Conservation (phyloP, 53 echinoderm and acorn worm genomes). For the Zoroaster sp. region DNA sequence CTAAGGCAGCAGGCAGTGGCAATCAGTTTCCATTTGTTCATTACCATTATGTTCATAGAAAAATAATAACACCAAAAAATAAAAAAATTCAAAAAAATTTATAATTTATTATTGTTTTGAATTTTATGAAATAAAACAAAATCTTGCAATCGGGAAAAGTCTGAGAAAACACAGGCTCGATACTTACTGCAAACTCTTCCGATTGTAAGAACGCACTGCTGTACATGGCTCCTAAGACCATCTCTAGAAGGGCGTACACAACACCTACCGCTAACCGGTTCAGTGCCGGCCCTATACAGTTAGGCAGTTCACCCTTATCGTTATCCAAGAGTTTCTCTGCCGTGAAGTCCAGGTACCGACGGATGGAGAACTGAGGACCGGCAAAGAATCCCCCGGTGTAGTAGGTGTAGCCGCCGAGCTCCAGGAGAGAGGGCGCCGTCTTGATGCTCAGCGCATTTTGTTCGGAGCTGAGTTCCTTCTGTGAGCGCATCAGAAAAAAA, state of each 20-base stretch:
- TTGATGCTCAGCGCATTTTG: conserved; percentile 75
- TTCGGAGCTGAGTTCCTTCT: conserved; percentile 64
- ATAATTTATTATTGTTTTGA: no score
- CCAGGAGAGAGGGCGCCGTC: conserved; percentile 68
- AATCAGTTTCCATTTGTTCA: no score
- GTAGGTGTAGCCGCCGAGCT: conserved; percentile 74
- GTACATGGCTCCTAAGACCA: conserved; percentile 31
- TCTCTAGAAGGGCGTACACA: conserved; percentile 38
- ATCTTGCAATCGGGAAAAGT: no score
- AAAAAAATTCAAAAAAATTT: no score
- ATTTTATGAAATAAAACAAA: no score
- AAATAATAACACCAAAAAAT: no score
- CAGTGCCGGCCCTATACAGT: conserved; percentile 69
- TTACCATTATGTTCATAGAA: no score
- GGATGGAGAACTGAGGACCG: conserved; percentile 88
- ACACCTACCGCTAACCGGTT: conserved; percentile 50
- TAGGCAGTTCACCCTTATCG: conserved; percentile 57
- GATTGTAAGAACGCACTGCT: conserved; percentile 47
- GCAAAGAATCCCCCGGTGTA: conserved; percentile 84
- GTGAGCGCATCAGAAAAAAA: neutral
- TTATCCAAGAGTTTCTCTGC: conserved; percentile 75
- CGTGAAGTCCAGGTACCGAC: conserved; percentile 80
- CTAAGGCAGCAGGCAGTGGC: no score
- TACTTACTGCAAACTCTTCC: conserved; percentile 77
- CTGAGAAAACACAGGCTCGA: no score